phyloP scores from a whole-genome alignment of 2,113 vertebrate species.

The Hystrix cristata region DNA sequence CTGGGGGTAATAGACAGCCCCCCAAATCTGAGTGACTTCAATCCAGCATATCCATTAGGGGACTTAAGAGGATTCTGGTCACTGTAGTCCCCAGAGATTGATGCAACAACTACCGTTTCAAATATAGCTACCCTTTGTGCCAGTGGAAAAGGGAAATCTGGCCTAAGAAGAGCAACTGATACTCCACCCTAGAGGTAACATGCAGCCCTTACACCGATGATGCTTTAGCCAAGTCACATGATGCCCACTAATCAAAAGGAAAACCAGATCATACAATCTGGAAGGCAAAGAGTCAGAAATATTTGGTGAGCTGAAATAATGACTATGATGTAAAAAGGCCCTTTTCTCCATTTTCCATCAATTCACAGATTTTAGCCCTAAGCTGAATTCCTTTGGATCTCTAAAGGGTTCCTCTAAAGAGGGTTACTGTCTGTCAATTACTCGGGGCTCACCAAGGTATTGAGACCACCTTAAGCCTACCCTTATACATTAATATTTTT shows the following conservation, averaged over 20 bases:
- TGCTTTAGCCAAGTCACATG: neutral
- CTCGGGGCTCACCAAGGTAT: neutral
- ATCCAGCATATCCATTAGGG: neutral
- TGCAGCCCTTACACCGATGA: neutral
- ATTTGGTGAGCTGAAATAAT: neutral
- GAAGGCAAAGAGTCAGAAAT: neutral
- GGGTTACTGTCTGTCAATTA: neutral
- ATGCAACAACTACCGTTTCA: neutral
- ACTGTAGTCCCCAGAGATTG: neutral
- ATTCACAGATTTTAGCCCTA: neutral
- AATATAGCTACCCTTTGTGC: neutral
- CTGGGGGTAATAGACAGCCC: neutral
- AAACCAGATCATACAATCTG: neutral
- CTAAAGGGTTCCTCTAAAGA: neutral
- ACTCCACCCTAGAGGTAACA: neutral
- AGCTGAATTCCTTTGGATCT: slow-evolving; percentile 8
- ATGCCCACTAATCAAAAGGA: neutral
- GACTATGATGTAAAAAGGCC: neutral
- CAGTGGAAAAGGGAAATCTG: neutral
- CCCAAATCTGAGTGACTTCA: neutral
- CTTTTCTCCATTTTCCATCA: neutral
- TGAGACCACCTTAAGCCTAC: neutral
- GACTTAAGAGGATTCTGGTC: neutral
- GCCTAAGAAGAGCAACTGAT: neutral
- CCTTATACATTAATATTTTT: neutral